These are phyloP conservation scores for Scrobipalpa costella DNA, from an alignment of 2,888 invertebrate genomes.

Conservation along the genomic window DNA sequence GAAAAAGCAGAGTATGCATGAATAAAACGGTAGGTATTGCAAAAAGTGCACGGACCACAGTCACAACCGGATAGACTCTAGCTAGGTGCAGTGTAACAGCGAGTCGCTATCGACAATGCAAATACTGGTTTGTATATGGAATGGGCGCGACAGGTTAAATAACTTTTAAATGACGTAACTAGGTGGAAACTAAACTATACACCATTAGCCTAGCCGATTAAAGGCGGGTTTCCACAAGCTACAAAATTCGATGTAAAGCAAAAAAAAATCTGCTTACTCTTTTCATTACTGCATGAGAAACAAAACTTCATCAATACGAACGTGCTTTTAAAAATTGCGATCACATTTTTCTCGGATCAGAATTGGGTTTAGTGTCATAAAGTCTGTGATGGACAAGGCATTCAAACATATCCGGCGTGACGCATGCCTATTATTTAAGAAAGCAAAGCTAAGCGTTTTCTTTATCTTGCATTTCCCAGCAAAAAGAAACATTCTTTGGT, in stretches of 20 bases:
- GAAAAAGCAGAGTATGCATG: too few species aligned
- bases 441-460: too few species aligned
- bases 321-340: too few species aligned
- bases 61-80: conserved; percentile 5
- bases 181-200: conserved; percentile 13
- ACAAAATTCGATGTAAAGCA: background rate
- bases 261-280: too few species aligned
- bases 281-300: too few species aligned
- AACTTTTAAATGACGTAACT: conserved; percentile 30
- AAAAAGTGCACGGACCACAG: background rate
- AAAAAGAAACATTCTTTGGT: too few species aligned
- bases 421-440: background rate
- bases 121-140: conserved; percentile 25
- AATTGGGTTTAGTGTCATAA: background rate
- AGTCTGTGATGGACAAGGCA: background rate
- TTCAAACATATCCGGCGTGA: background rate
- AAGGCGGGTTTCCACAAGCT: conserved; percentile 1
- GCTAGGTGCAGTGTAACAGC: background rate
- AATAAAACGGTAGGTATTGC: background rate
- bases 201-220: background rate
- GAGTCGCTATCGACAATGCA: conserved; percentile 24
- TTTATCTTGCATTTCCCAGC: too few species aligned
- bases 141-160: conserved; percentile 33
- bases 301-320: too few species aligned
- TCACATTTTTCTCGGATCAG: too few species aligned